Evolutionary conservation across 2,888 invertebrate genomes (phyloP), one percentile per base, ranked within the genome.

Genomic region (Gerris lacustris): DNA sequence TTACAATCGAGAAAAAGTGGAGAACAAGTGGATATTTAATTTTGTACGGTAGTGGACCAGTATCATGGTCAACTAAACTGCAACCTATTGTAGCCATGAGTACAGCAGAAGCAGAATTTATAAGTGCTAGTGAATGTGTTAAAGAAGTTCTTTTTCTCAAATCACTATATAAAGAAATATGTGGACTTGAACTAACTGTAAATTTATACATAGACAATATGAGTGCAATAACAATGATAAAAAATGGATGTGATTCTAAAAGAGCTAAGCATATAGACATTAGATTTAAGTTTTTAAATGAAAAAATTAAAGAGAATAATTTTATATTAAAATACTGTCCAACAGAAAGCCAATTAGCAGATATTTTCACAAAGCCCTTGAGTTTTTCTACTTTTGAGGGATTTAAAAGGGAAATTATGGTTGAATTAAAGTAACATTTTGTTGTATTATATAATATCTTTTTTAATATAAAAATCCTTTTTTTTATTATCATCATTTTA

Each of bases 111-210:
- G 47, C 47, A 47, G 47, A 47, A 47, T 47, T 47, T 11, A 47
- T 76, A 5, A 74, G 76, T 44, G 73, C 74, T 44, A 70, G 71
- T 5, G 74, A 73, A 55, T 72, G 70, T 67, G 67, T 67, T n/a
- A 72, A 74, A 66, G 76, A 76, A 72, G 44, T 77, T 1, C 6
- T 73, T 7, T 76, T 72, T 67, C 18, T 77, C 63, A 76, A 74
- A 69, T 63, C 69, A 5, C 6, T 75, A 63, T 17, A 73, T 55
- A 44, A 73, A 69, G 74, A 73, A 69, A n/a, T 75, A 43, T 72
- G 71, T 11, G 44, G 45, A 11, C 63, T 45, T 17, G 5, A 15
- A 6, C 15, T 70, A 5, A 63, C 17, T 5, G 45, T 44, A 31
- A 68, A 31, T n/a, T 17, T 74, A 6, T 18, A 72, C 44, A 68